These are phyloP conservation scores for Odontocerum albicorne DNA, from an alignment of 2,888 invertebrate genomes.

Conservation along the genomic window DNA sequence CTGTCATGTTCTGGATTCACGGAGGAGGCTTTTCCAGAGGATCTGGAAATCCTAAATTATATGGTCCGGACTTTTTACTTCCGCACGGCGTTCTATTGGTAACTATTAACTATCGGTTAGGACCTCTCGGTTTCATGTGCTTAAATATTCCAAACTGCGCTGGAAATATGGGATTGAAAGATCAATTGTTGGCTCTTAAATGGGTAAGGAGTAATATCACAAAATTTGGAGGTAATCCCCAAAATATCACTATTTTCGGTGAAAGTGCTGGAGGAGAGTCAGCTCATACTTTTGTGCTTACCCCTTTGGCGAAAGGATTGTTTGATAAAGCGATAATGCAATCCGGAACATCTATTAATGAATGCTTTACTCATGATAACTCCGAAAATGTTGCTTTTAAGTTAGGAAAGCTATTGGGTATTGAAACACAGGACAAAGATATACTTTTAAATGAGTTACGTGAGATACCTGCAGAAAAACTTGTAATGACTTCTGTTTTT, in stretches of 20 bases:
- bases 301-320: constrained; percentile 2
- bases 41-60: constrained; percentile 16
- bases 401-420: constrained; percentile 16
- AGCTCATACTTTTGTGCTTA: constrained; percentile 6
- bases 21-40: constrained; percentile 29
- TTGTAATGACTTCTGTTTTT: background rate
- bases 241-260: constrained; percentile 27
- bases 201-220: constrained; percentile 27
- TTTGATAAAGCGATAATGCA: constrained; percentile 13
- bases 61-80: constrained; percentile 24
- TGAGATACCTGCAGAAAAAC: background rate
- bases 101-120: constrained; percentile 26
- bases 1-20: constrained; percentile 32
- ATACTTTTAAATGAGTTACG: constrained; percentile 5
- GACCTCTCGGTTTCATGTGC: constrained; percentile 25
- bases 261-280: constrained; percentile 27
- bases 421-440: constrained; percentile 11
- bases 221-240: constrained; percentile 24
- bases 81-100: constrained; percentile 23
- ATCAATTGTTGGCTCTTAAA: constrained; percentile 27
- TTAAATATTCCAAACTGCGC: constrained; percentile 22
- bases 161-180: constrained; percentile 31
- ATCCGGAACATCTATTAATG: constrained; percentile 8
- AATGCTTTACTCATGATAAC: constrained; percentile 14
- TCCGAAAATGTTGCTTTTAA: constrained; percentile 8